These are phyloP conservation scores for Bruchidius siliquastri DNA, from an alignment of 2,888 invertebrate genomes.

Conservation along the genomic window DNA sequence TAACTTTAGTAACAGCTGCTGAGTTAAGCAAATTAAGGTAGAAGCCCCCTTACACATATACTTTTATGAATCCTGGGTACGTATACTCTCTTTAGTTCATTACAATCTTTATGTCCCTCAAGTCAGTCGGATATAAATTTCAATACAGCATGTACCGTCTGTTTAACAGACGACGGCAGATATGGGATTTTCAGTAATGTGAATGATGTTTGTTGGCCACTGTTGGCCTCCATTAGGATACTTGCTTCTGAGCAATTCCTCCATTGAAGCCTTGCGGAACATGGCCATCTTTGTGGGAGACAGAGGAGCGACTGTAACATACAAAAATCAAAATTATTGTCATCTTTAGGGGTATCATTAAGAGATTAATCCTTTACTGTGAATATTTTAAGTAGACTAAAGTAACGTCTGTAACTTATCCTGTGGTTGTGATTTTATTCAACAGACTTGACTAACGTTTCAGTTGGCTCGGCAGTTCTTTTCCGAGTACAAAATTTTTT, in stretches of 20 bases:
- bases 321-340: constrained; percentile 8
- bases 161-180: constrained; percentile 70
- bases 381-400: too few relatives aligned
- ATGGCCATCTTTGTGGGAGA: constrained; percentile 66
- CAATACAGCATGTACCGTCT: constrained; percentile 31
- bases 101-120: neutral
- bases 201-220: constrained; percentile 61
- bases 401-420: too few relatives aligned
- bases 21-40: neutral
- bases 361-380: too few relatives aligned
- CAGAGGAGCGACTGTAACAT: constrained; percentile 63
- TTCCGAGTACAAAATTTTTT: too few relatives aligned
- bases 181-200: constrained; percentile 76
- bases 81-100: constrained; percentile 3
- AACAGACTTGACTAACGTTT: too few relatives aligned
- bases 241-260: constrained; percentile 42
- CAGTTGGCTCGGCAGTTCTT: too few relatives aligned
- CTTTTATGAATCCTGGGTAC: neutral
- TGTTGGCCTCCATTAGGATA: constrained; percentile 35
- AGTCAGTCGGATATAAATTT: constrained; percentile 29
- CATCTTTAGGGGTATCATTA: too few relatives aligned
- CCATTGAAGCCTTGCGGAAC: constrained; percentile 59
- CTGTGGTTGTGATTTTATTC: too few relatives aligned
- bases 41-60: neutral
- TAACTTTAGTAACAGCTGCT: too few relatives aligned